phyloP scores from a whole-genome alignment of 2,113 vertebrate genomes.

The Anseranas semipalmata region DNA sequence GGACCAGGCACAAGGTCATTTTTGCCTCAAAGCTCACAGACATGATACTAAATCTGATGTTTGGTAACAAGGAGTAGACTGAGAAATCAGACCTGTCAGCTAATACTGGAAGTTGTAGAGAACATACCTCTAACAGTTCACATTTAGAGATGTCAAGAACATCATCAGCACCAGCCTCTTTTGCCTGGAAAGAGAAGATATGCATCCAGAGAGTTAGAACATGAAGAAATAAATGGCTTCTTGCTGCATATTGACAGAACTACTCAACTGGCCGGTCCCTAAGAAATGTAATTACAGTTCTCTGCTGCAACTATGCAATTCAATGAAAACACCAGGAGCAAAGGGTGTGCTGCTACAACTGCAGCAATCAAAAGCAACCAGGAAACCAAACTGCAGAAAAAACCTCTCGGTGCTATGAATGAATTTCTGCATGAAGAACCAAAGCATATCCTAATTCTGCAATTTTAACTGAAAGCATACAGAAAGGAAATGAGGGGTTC shows the following conservation, averaged over 20 bases:
- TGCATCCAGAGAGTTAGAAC: neutral
- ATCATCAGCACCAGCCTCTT: slow-evolving; percentile 93
- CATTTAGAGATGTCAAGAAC: slow-evolving; percentile 91
- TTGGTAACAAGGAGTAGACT: neutral
- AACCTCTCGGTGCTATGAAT: neutral
- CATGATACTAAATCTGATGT: neutral
- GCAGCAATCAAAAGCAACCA: neutral
- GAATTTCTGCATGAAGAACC: neutral
- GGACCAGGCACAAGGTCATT: neutral
- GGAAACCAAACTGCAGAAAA: neutral
- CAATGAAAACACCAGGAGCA: rapidly evolving
- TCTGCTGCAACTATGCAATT: rapidly evolving
- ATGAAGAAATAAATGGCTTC: neutral
- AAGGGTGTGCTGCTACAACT: neutral
- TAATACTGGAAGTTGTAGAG: neutral
- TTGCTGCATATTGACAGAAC: neutral
- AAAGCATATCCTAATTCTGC: neutral
- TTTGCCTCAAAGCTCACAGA: neutral
- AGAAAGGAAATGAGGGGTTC: neutral
- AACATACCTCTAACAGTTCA: slow-evolving; percentile 89
- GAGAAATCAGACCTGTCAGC: neutral
- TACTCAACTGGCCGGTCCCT: neutral
- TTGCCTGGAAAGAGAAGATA: slow-evolving; percentile 79
- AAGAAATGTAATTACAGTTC: neutral
- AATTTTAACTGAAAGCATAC: neutral